Conservation (phyloP, 1,140 invertebrate species). For the Cydia strobilella region DNA sequence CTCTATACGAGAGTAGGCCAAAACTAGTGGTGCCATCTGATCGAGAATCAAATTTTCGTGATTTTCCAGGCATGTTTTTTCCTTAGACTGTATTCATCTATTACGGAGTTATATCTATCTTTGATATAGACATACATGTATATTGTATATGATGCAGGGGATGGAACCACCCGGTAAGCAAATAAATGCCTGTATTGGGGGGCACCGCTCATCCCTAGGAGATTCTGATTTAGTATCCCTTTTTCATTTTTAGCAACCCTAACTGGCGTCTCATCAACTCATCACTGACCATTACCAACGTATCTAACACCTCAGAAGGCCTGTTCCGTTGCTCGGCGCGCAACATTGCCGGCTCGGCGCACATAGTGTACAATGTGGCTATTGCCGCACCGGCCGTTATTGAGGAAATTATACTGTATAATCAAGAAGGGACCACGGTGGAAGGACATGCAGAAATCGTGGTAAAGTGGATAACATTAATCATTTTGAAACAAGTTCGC, state of each 20-base stretch:
- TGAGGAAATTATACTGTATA: constrained; percentile 44
- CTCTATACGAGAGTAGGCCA: too few relatives aligned
- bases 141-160: too few relatives aligned
- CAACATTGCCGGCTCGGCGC: constrained; percentile 56
- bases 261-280: constrained; percentile 50
- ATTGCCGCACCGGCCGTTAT: constrained; percentile 48
- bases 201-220: too few relatives aligned
- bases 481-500: background rate
- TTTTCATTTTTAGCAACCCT: constrained; percentile 51
- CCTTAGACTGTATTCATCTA: too few relatives aligned
- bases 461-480: constrained; percentile 42
- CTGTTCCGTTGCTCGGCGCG: constrained; percentile 54
- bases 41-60: too few relatives aligned
- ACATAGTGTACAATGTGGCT: constrained; percentile 55
- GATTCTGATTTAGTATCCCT: too few relatives aligned
- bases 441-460: constrained; percentile 42
- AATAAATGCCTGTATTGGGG: too few relatives aligned
- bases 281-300: constrained; percentile 41
- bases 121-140: too few relatives aligned
- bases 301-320: constrained; percentile 48
- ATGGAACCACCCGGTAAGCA: too few relatives aligned
- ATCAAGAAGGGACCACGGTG: constrained; percentile 43
- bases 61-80: too few relatives aligned
- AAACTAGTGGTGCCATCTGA: too few relatives aligned
- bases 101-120: too few relatives aligned